Evolutionary conservation across 2,797 vertebrate species (phyloP).

Genomic region (Tauraco hartlaubi): DNA sequence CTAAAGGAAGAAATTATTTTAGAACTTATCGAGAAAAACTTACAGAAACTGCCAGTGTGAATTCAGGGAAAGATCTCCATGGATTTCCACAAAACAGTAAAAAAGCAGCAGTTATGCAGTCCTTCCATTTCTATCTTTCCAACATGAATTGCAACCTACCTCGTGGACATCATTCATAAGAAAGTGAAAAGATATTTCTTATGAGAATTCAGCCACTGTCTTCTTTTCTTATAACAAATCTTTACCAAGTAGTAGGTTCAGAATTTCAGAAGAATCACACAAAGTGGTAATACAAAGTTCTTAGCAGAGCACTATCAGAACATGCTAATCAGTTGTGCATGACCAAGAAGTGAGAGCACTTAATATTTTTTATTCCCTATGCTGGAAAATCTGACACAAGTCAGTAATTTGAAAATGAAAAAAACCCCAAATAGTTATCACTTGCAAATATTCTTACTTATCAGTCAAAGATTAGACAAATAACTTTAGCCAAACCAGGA

Average conservation of each 20-base stretch:
- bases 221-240: background rate
- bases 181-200: background rate
- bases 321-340: background rate
- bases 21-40: background rate
- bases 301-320: background rate
- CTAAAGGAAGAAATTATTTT: background rate
- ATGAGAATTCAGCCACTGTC: background rate
- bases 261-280: background rate
- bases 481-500: background rate
- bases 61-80: background rate
- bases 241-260: background rate
- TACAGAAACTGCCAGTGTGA: background rate
- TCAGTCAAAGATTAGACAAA: background rate
- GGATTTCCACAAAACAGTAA: background rate
- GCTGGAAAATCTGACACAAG: background rate
- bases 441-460: background rate
- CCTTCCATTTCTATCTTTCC: background rate
- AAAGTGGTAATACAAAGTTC: background rate
- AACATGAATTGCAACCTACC: background rate
- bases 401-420: background rate
- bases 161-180: background rate
- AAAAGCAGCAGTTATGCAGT: background rate
- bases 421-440: background rate
- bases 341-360: background rate
- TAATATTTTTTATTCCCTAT: background rate